Percentiles rank a stretch among this genome's conserved stretches.
Conservation (phyloP, 1,140 invertebrate species). For the Musca vetustissima region DNA sequence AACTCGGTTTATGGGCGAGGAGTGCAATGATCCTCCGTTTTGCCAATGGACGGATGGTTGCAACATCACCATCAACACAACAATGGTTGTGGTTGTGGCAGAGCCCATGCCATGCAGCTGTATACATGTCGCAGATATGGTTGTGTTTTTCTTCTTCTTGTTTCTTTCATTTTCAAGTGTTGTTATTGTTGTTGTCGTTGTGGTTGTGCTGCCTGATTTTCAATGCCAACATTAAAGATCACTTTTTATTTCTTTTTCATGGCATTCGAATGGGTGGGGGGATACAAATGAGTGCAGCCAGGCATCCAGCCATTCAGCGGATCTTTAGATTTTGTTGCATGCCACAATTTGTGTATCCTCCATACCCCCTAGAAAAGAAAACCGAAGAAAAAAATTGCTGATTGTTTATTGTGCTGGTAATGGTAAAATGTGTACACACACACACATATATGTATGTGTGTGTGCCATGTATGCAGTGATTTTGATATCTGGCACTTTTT, state of each 20-base stretch:
- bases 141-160: neutral
- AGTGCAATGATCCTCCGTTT: slow-evolving; percentile 7
- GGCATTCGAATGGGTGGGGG: too few species aligned
- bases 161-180: neutral
- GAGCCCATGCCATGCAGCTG: too few species aligned
- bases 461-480: neutral
- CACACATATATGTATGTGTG: neutral
- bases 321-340: too few species aligned
- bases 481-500: neutral
- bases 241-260: slow-evolving; percentile 19
- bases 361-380: neutral
- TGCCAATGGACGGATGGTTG: neutral
- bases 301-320: too few species aligned
- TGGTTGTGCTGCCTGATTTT: slow-evolving; percentile 2
- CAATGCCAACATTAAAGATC: slow-evolving; percentile 14
- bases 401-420: neutral
- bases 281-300: too few species aligned
- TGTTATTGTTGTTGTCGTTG: too few species aligned
- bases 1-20: slow-evolving; percentile 11
- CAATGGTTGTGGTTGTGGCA: neutral
- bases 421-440: too few species aligned
- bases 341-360: too few species aligned
- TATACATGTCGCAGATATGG: too few species aligned
- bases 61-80: neutral
- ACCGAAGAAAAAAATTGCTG: neutral